Evolutionary conservation across 1,140 invertebrate species (phyloP).

Genomic region (Panagrolaimus sp.): DNA sequence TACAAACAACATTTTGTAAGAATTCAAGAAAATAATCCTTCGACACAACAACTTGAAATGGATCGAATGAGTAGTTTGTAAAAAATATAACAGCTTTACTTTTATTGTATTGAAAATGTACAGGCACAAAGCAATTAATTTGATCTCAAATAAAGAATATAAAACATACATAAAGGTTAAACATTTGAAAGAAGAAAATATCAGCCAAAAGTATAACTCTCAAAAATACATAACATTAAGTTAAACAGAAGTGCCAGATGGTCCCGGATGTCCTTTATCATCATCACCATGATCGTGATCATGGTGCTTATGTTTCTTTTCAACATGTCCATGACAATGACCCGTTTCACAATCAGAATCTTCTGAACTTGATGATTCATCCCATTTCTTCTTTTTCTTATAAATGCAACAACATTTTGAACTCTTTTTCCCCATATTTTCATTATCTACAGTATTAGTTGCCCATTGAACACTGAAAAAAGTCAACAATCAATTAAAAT

Average conservation of each 20-base stretch:
- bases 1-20: conserved; percentile 19
- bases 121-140: no score
- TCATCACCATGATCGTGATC: background rate
- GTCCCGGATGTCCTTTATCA: background rate
- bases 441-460: conserved; percentile 43
- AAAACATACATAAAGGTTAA: no score
- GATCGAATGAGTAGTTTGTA: background rate
- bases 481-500: background rate
- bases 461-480: conserved; percentile 41
- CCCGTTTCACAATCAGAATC: conserved; percentile 49
- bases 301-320: conserved; percentile 38
- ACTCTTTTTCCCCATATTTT: conserved; percentile 44
- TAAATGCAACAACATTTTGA: conserved; percentile 51
- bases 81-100: no score
- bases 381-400: conserved; percentile 47
- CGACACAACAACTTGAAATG: conserved; percentile 15
- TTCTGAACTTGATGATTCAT: conserved; percentile 39
- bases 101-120: no score
- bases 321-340: conserved; percentile 48
- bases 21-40: conserved; percentile 13
- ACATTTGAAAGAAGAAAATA: no score
- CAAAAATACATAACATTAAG: background rate
- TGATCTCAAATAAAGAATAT: no score
- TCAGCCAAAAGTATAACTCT: no score
- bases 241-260: background rate